Base-by-base conservation (phyloP, 2,797 vertebrate genomes). In the Chromis chromis region DNA sequence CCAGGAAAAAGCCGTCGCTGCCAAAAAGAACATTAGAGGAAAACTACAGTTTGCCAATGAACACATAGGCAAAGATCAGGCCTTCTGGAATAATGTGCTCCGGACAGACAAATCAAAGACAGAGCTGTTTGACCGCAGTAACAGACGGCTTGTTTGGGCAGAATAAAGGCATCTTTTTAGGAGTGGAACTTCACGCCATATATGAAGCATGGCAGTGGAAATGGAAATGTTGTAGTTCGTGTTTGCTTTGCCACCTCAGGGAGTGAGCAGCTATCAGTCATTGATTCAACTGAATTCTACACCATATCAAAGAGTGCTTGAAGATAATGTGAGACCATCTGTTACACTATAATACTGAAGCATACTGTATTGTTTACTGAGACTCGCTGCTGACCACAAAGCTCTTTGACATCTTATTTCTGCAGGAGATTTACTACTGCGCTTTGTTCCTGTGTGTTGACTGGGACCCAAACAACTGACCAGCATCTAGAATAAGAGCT, bases 291-390 rank as follows among this genome's bases (percentile, higher is more conserved):
- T 52, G 22, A 52, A 52, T 52, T 52, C 49, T 13, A 22, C 22
- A 52, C 24, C 22, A 25, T 14, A 52, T 52, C 21, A 52, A 52
- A 52, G 49, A 24, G 49, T 24, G 21, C 22, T 52, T 24, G 49
- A 52, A 36, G 33, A 36, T 36, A 36, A 36, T 36, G 10, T 3
- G 33, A 36, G 33, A 36, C 33, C 33, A 36, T 52, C 49, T 52
- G 49, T 24, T 24, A 25, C 21, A 52, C 49, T 52, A 22, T 52
- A 36, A 31, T 6, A 55, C 16, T 10, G 24, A 55, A 28, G 17
- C 53, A 8, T 28, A 28, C 24, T 55, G 65, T 27, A n/a, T 70
- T 82, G 74, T 77, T 70, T 61, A 71, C 24, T 6, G 11, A 62
- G 39, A 48, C 1, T 4, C 7, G 54, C 49, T 36, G 33, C 64